Base-by-base conservation (phyloP, 2,797 vertebrate genomes). In the Psittacula echo region DNA sequence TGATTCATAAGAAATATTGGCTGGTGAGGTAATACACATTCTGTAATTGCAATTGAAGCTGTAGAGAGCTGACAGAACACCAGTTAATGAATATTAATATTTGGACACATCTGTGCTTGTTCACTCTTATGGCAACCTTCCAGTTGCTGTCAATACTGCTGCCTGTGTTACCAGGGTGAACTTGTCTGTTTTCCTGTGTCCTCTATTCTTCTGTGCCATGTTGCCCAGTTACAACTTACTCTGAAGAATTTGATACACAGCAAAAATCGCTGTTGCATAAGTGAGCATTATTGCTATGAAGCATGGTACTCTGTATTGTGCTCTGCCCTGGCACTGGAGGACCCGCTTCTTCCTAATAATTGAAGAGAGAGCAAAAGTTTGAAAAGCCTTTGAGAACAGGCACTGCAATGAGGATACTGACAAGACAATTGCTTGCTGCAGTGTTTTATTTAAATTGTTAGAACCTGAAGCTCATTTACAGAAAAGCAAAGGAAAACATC, bases 21-120 rank as follows among this genome's bases (percentile, higher is more conserved):
- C 53, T 87, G 77, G 41, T 95, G 92, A 95, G 65, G 89, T 95
- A 95, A 90, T 90, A 88, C 75, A 48, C 13, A 29, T 94, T 94
- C 48, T 65, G 37, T 94, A 93, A 74, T 67, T 87, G 86, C 61
- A 39, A 15, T 42, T 8, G 10, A 94, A 92, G 90, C 81, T 85
- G 72, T 48, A 67, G 88, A 85, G 85, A 90, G 92, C 83, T 95
- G 90, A 95, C 61, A 76, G 90, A 87, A 65, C 78, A 73, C 85
- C 8, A 11, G 41, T 93, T 93, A 95, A 87, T 95, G 48, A 80
- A 65, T 83, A 85, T 87, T 71, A 82, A 62, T 79, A 61, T 74
- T 89, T 30, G 72, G 54, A 67, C 75, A 90, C 61, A 85, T 92
- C 92, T 95, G 86, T 60, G 47, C 64, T 85, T 60, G 51, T 70